phyloP scores from a whole-genome alignment of 2,797 vertebrate genomes.

The Capromys pilorides region DNA sequence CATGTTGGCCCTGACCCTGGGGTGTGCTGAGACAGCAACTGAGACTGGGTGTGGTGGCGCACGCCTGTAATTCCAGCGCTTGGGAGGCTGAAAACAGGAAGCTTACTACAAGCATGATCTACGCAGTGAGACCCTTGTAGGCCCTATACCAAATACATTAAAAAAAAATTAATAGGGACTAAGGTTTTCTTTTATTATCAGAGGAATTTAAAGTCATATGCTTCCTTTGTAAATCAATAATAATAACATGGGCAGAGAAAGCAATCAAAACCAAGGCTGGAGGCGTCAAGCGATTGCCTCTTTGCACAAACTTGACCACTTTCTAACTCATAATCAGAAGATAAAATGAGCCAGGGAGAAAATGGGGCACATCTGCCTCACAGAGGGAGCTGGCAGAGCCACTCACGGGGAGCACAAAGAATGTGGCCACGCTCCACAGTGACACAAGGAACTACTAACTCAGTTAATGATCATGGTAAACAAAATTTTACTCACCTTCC shows the following conservation, averaged over 20 bases:
- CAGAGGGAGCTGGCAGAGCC: neutral
- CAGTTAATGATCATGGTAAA: constrained; percentile 26
- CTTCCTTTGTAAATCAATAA: constrained; percentile 56
- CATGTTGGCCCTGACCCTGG: too few species aligned
- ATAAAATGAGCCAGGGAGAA: constrained; percentile 29
- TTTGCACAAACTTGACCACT: neutral
- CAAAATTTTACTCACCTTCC: constrained; percentile 79
- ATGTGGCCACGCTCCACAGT: neutral
- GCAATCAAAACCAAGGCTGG: neutral
- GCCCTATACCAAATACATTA: too few species aligned
- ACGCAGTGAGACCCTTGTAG: too few species aligned
- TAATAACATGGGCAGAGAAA: constrained; percentile 4
- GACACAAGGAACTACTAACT: neutral
- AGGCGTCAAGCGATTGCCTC: neutral
- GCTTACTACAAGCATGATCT: too few species aligned
- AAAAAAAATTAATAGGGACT: neutral
- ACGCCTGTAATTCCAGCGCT: too few species aligned
- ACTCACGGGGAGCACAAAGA: constrained; percentile 44
- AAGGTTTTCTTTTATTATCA: constrained; percentile 13
- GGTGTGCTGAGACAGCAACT: too few species aligned
- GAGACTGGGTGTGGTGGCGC: too few species aligned
- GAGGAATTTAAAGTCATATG: constrained; percentile 32
- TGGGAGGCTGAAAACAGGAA: too few species aligned
- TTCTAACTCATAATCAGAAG: constrained; percentile 52
- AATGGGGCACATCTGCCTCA: neutral